Evolutionary conservation across 2,888 invertebrate genomes (phyloP).

Genomic region (Osmoderma eremita): DNA sequence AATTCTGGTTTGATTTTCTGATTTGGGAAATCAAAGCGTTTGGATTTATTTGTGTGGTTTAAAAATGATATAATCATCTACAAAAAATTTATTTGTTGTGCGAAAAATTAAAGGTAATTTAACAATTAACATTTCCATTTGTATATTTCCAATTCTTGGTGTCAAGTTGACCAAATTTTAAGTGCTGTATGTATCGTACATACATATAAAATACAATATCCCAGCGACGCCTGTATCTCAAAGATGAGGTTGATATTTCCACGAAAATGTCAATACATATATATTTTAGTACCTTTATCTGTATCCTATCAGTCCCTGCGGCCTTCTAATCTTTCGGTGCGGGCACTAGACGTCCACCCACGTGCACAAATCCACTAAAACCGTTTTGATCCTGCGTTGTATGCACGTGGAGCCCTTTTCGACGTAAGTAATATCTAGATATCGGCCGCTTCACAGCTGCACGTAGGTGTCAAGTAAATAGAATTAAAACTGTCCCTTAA

Average conservation of each 20-base stretch:
- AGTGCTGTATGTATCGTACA: too few species aligned
- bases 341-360: background rate
- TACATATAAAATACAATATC: too few species aligned
- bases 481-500: constrained; percentile 1
- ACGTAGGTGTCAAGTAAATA: constrained; percentile 2
- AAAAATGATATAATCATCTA: too few species aligned
- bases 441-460: background rate
- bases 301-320: background rate
- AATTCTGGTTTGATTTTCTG: too few species aligned
- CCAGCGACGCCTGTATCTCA: too few species aligned
- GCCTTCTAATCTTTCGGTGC: constrained; percentile 1
- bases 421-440: constrained; percentile 8
- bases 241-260: background rate
- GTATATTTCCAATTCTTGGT: too few species aligned
- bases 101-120: too few species aligned
- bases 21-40: too few species aligned
- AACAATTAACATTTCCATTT: too few species aligned
- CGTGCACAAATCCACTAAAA: background rate
- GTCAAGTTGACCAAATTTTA: too few species aligned
- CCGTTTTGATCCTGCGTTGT: background rate
- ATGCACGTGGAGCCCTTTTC: constrained; percentile 16
- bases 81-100: too few species aligned
- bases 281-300: constrained; percentile 2
- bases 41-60: too few species aligned
- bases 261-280: background rate